A percentile compares a stretch with the other conserved stretches of the same genome.
phyloP scores from a whole-genome alignment of 2,888 invertebrate species.

The Subacronicta megacephala region DNA sequence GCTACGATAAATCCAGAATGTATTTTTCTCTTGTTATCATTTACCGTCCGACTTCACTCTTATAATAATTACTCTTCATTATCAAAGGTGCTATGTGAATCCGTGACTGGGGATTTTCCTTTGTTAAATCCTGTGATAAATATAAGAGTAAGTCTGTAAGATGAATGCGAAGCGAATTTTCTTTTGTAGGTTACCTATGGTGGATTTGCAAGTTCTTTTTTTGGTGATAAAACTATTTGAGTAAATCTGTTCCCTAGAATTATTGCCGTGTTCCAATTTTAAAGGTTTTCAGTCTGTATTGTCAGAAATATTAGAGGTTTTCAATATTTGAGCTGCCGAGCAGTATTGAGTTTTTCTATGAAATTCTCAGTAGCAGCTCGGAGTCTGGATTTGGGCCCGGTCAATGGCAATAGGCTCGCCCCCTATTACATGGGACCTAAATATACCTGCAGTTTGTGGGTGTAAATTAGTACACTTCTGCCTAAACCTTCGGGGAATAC shows the following conservation, averaged over 20 bases:
- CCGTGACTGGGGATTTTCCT: slow-evolving; percentile 62
- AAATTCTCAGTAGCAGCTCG: no score
- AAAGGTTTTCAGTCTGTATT: background rate
- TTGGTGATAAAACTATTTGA: background rate
- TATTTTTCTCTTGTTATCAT: slow-evolving; percentile 53
- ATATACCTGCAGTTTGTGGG: no score
- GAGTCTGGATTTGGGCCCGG: no score
- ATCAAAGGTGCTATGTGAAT: slow-evolving; percentile 62
- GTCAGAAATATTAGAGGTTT: background rate
- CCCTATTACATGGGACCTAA: no score
- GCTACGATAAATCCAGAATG: slow-evolving; percentile 41
- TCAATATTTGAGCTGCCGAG: no score
- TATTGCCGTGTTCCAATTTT: background rate
- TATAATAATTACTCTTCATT: slow-evolving; percentile 70
- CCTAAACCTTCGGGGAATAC: no score
- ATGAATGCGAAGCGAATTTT: slow-evolving; percentile 57
- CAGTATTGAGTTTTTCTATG: no score
- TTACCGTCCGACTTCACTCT: slow-evolving; percentile 60
- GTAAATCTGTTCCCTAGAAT: background rate
- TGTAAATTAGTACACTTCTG: no score
- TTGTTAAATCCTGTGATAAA: slow-evolving; percentile 67
- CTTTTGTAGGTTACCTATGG: slow-evolving; percentile 25
- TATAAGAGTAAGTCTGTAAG: slow-evolving; percentile 63
- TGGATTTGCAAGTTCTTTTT: slow-evolving; percentile 7
- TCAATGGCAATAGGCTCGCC: no score